Conservation (phyloP, 2,888 invertebrate species). For the Cataglyphis rosenhaueri region DNA sequence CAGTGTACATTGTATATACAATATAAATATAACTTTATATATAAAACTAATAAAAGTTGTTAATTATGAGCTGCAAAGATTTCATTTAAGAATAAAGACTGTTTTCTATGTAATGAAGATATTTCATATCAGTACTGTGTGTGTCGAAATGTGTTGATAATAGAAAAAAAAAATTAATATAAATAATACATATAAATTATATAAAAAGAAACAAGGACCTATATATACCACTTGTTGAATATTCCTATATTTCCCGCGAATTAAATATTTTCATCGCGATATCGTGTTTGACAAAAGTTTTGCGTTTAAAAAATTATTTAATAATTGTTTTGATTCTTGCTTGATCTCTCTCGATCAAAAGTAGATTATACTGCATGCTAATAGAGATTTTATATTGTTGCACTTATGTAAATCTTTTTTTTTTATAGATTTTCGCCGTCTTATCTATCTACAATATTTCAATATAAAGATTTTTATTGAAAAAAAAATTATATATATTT, state of each 20-base stretch:
- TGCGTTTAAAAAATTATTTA: neutral
- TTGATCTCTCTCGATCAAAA: neutral
- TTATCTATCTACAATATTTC: neutral
- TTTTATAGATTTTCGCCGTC: neutral
- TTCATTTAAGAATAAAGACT: neutral
- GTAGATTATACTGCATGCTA: neutral
- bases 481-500: neutral
- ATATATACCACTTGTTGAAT: slow-evolving; percentile 5
- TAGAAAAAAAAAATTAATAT: neutral
- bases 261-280: neutral
- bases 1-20: slow-evolving; percentile 64
- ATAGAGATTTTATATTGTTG: slow-evolving; percentile 16
- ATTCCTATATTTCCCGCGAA: neutral
- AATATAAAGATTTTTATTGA: neutral
- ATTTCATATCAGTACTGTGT: neutral
- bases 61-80: slow-evolving; percentile 59
- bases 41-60: slow-evolving; percentile 69
- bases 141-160: too few species aligned
- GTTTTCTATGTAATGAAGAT: neutral
- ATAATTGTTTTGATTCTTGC: neutral
- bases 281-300: slow-evolving; percentile 2
- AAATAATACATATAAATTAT: slow-evolving; percentile 5
- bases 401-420: neutral
- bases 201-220: neutral
- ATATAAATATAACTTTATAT: slow-evolving; percentile 71